These are phyloP conservation scores for Stictocephala bisonia DNA, from an alignment of 2,888 invertebrate species.

Conservation along the genomic window DNA sequence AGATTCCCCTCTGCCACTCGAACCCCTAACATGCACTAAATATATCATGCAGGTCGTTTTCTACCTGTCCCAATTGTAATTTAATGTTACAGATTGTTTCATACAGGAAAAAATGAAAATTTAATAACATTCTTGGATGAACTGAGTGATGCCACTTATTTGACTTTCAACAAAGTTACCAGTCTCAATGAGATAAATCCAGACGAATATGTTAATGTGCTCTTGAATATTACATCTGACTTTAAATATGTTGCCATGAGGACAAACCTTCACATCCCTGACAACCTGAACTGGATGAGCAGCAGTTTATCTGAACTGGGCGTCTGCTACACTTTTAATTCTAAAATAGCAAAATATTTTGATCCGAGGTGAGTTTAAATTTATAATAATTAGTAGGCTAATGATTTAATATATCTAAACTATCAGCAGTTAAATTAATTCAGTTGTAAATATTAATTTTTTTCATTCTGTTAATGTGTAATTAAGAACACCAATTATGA, in stretches of 20 bases:
- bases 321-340: slow-evolving; percentile 76
- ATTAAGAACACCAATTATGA: too few relatives aligned
- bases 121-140: slow-evolving; percentile 8
- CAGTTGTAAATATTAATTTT: too few relatives aligned
- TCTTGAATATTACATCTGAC: slow-evolving; percentile 29
- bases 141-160: slow-evolving; percentile 71
- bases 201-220: slow-evolving; percentile 43
- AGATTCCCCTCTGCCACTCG: too few relatives aligned
- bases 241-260: slow-evolving; percentile 31
- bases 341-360: slow-evolving; percentile 72
- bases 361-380: slow-evolving; percentile 68
- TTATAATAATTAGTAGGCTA: background rate
- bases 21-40: too few relatives aligned
- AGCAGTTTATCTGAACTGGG: slow-evolving; percentile 73
- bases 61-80: too few relatives aligned
- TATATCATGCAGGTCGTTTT: too few relatives aligned
- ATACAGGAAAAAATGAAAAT: too few relatives aligned
- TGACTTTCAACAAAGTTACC: slow-evolving; percentile 70
- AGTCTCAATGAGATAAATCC: slow-evolving; percentile 56
- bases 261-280: slow-evolving; percentile 1
- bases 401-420: too few relatives aligned
- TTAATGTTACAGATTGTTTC: too few relatives aligned
- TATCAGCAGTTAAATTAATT: too few relatives aligned
- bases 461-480: too few relatives aligned
- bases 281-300: background rate